Base-by-base conservation (phyloP, 2,888 invertebrate genomes). In the Metalampra italica region DNA sequence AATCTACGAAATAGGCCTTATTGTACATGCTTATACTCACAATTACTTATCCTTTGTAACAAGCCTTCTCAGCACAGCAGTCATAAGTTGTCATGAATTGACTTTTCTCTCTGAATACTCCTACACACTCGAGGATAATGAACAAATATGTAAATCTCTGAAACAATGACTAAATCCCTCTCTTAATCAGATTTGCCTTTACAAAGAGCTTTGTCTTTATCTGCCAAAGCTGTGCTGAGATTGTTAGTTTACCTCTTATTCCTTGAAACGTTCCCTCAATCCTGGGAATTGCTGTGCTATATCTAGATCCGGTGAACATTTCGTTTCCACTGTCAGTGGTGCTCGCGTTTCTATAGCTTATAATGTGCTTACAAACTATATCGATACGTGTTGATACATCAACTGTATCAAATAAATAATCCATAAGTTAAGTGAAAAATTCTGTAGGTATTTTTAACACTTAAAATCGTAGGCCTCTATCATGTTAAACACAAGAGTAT, bases 151-250 rank as follows among this genome's bases (percentile, higher is more conserved):
- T 42, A 42, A 42, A 42, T 42, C 42, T 30, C 30, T 42, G 30
- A 42, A 42, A 42, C 42, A 42, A 29, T 42, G 42, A 42, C 42
- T 41, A 29, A 39, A n/a, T 22, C 40, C 9, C 30, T 30, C 47
- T 34, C 56, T 53, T 60, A 57, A 57, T 55, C 52, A 60, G 57
- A 62, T 62, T 59, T 53, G 14, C 52, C 40, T 51, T 56, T 51
- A 54, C 52, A 52, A 55, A 52, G 49, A 50, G 49, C 57, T 48
- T 53, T 47, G 51, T 43, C 50, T 41, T 14, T 22, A 39, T 47
- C 45, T 41, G 49, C 1, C 8, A 13, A 29, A 29, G 42, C 30
- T 42, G 14, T 9, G 9, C 13, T 39, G 39, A 39, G 39, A n/a
- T 2, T 39, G 15, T 39, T 14, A 37, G 32, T 32, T 32, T 32